Evolutionary conservation across 2,113 vertebrate species (phyloP).

Genomic region (Leiothrix lutea): DNA sequence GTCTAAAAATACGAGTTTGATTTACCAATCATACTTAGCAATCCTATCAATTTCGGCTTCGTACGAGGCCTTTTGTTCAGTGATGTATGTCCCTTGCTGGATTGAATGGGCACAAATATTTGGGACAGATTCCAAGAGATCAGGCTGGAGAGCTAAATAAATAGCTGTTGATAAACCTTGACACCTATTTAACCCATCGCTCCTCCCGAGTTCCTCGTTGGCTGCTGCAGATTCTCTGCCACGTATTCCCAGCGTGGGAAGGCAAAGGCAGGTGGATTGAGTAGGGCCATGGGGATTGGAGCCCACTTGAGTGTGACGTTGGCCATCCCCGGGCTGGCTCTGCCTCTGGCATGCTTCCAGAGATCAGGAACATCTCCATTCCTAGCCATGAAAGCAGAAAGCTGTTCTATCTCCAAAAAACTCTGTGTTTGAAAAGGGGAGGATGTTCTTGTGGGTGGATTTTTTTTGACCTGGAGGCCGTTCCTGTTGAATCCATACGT

Average conservation of each 20-base stretch:
- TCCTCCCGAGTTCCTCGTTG: background rate
- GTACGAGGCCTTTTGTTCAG: constrained; percentile 74
- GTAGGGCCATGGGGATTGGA: background rate
- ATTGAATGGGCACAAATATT: background rate
- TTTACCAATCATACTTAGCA: constrained; percentile 71
- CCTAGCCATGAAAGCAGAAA: background rate
- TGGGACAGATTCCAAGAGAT: constrained; percentile 12
- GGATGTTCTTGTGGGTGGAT: background rate
- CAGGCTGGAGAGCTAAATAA: background rate
- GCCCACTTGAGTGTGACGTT: background rate
- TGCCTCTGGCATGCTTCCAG: background rate
- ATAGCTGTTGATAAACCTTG: constrained; percentile 18
- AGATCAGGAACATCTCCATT: background rate
- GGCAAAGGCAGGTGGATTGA: background rate
- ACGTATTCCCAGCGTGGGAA: background rate
- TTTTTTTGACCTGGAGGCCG: background rate
- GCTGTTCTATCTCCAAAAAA: background rate
- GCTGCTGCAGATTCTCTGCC: background rate
- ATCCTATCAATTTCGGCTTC: constrained; percentile 70
- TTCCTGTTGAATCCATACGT: rapidly evolving
- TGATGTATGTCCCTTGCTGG: background rate
- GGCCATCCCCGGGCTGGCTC: background rate
- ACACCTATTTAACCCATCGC: background rate
- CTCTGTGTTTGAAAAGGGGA: background rate
- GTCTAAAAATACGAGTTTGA: constrained; percentile 69